Base-by-base conservation (phyloP, 1,140 invertebrate species). In the Bombyx mandarina region DNA sequence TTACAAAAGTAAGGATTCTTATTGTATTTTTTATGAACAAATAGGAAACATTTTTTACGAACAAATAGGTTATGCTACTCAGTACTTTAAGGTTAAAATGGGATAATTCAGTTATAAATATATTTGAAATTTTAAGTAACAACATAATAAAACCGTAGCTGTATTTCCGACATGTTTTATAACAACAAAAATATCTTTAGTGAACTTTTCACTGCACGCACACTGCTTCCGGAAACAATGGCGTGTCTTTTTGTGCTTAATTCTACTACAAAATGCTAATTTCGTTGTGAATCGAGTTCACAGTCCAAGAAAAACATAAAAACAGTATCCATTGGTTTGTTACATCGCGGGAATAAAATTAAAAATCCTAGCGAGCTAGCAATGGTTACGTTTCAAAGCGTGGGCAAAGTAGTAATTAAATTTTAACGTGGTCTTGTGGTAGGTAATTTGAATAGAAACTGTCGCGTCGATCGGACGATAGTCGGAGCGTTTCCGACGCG, bases 381-480 rank as follows among this genome's bases (percentile, higher is more conserved):
- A 64, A 57, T 68, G 69, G n/a, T 64, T 8, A 26, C 18, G 10
- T 8, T 54, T 43, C 10, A 6, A 8, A 44, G 43, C 26, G 45
- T 26, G 45, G 26, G 46, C 44, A 43, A 51, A 45, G 46, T 45
- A 22, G 10, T 2, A 50, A 47, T 52, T 3, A 54, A 48, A 56
- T 52, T 61, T 56, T 43, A 58, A 52, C 45, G 61, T 22, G 61
- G 54, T 60, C 43, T 46, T 57, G 44, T 54, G 35, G 64, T 61
- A 51, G 52, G 65, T 69, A 72, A 72, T 72, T 72, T 72, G 70
- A 72, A 72, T 72, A 72, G 70, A 69, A 69, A 72, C 65, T 65
- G 67, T 69, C 64, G 64, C 52, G 58, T 49, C 57, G 59, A 60
- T 45, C 59, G 22, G 56, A 61, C 67, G 65, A 69, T 72, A 72